Conservation (phyloP, 2,113 vertebrate genomes). For the Phyllopteryx taeniolatus region DNA sequence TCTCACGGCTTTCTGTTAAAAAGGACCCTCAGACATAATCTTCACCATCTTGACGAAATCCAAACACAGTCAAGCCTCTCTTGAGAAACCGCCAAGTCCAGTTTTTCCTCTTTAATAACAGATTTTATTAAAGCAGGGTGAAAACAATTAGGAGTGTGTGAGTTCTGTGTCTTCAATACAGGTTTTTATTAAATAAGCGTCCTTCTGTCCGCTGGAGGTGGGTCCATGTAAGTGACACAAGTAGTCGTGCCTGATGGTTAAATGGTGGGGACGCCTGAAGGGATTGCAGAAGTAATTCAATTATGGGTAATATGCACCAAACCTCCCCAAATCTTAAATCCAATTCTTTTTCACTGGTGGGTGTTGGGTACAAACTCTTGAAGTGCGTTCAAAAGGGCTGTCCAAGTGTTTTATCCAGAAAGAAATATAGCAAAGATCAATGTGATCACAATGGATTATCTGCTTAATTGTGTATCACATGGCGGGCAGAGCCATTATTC, state of each 20-base stretch:
- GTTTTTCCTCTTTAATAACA: constrained; percentile 58
- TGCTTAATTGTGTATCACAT: not conserved
- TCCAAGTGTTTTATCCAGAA: not conserved
- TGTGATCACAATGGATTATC: constrained; percentile 2
- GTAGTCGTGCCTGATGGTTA: constrained; percentile 42
- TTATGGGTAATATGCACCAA: constrained; percentile 61
- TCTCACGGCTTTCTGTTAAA: constrained; percentile 48
- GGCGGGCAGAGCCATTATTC: not conserved
- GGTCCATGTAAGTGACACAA: constrained; percentile 51
- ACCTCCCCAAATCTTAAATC: constrained; percentile 40
- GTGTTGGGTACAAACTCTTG: constrained; percentile 11
- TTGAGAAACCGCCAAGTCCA: constrained; percentile 37
- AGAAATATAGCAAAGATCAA: not conserved
- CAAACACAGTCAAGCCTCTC: constrained; percentile 50
- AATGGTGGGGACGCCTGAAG: constrained; percentile 39
- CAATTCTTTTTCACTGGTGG: constrained; percentile 46
- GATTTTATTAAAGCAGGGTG: constrained; percentile 66
- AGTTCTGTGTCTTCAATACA: constrained; percentile 53
- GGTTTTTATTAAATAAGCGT: constrained; percentile 61
- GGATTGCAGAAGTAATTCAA: constrained; percentile 59
- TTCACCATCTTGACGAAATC: constrained; percentile 59
- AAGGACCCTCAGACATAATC: constrained; percentile 54
- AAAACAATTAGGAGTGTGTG: constrained; percentile 61
- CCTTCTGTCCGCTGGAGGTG: constrained; percentile 34
- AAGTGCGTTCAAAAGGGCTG: constrained; percentile 10